Base-by-base conservation (phyloP, 1,140 invertebrate genomes). In the Drosophila simulans region DNA sequence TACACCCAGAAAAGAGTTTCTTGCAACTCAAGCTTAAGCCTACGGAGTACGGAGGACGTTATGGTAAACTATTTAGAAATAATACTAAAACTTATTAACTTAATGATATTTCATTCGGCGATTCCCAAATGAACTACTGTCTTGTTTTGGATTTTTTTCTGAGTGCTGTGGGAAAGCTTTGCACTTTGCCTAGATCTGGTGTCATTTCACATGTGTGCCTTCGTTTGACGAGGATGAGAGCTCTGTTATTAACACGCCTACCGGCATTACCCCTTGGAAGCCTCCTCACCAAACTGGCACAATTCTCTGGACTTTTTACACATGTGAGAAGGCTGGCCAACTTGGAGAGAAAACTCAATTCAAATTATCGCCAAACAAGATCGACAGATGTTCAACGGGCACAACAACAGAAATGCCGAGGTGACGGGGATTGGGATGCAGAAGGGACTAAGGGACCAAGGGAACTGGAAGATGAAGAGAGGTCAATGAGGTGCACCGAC, bases 331-430 rank as follows among this genome's bases (percentile, higher is more conserved):
- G 78, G 73, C 71, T 78, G 73, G 69, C 59, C 77, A 78, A 65
- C 45, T 31, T 27, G 34, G 53, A 49, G 59, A 88, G 85, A 89
- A 90, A 89, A 89, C 84, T 89, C 84, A 89, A 89, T 89, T 89
- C 84, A 89, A 89, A 89, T 89, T 89, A 89, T 89, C 84, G 85
- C 64, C 77, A 66, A 66, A 89, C 85, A 89, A 89, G 84, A 89
- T 89, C 84, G 84, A 89, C 84, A 89, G 84, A 89, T 89, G 84
- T 89, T 89, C 84, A 84, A 54, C 84, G 66, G 74, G 63, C 78
- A 74, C 63, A 72, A 65, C 63, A 81, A 72, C 63, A 77, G 46
- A 81, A 73, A 71, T 54, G 48, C 51, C 45, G 10, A 34, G 39
- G 39, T 57, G 39, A 56, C 25, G 60, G 52, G 22, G 34, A 20